These are phyloP conservation scores for Streptopelia turtur DNA, from an alignment of 2,797 vertebrate species.

Conservation along the genomic window DNA sequence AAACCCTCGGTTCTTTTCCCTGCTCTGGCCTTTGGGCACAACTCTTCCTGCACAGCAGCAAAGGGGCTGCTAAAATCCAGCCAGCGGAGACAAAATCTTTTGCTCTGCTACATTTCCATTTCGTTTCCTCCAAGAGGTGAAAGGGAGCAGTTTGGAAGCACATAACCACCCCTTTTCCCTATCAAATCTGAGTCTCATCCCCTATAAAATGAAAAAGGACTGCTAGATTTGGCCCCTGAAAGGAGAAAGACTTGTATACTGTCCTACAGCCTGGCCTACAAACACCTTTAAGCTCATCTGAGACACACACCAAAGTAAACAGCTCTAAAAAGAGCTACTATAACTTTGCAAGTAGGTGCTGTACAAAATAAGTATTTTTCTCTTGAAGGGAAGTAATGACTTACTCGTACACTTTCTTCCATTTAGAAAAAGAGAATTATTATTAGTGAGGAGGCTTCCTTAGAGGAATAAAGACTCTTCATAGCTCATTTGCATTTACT, in stretches of 20 bases:
- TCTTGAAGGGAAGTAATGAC: background rate
- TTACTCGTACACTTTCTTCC: background rate
- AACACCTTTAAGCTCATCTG: background rate
- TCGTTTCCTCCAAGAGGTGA: fast-evolving
- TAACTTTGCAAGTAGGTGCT: background rate
- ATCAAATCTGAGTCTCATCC: background rate
- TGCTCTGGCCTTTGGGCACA: background rate
- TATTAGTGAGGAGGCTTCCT: background rate
- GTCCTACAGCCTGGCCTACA: background rate
- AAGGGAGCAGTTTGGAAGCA: background rate
- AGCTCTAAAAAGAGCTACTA: background rate
- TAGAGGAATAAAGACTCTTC: background rate
- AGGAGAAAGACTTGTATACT: background rate
- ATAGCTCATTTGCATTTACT: background rate
- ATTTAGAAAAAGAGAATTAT: background rate
- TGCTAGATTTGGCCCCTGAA: background rate
- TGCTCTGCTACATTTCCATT: background rate
- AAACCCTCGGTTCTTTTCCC: background rate
- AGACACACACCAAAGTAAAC: background rate
- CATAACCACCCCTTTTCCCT: background rate
- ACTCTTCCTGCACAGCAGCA: background rate
- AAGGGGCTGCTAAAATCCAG: background rate
- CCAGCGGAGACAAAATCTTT: background rate
- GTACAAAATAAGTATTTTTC: background rate
- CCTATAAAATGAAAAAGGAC: background rate